Base-by-base conservation (phyloP, 2,113 vertebrate genomes). In the Oryzias celebensis region DNA sequence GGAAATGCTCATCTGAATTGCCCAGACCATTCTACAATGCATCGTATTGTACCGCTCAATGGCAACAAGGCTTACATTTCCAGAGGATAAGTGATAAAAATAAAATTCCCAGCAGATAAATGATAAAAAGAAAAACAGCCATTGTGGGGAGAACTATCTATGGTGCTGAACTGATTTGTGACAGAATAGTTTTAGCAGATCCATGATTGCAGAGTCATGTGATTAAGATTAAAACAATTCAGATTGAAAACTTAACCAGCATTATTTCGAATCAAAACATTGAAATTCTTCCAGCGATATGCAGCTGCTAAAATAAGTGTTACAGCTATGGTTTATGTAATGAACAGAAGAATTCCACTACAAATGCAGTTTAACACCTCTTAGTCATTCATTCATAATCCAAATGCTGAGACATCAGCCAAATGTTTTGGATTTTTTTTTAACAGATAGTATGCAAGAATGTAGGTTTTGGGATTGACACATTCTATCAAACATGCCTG, bases 151-250 rank as follows among this genome's bases (percentile, higher is more conserved):
- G 62, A 83, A 23, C 83, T 87, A 57, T 82, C 80, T 78, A 41
- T 78, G 84, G 86, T 82, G 71, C 80, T 85, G 82, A 86, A 85
- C 53, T 15, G 22, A 62, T 26, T 42, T 18, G 6, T 13, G 1
- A 48, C 13, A 18, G 15, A 17, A n/a, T 47, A 17, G n/a, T 47
- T 47, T 47, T 17, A 17, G n/a, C 45, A 47, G 7, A 17, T n/a
- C 14, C 31, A 36, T 36, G 31, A 36, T 36, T 36, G 8, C 31
- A 10, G 31, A 36, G 31, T 36, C 8, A 8, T 10, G 20, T 20
- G 31, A 36, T 36, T 45, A 17, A 45, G 8, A 45, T 45, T 6
- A 45, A 45, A 45, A 16, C 16, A 45, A 5, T 18, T n/a, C 45
- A 18, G 45, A n/a, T 7, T 5, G 16, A 47, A 6, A n/a, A 7